phyloP scores from a whole-genome alignment of 2,113 vertebrate species.

The Pitta sordida region DNA sequence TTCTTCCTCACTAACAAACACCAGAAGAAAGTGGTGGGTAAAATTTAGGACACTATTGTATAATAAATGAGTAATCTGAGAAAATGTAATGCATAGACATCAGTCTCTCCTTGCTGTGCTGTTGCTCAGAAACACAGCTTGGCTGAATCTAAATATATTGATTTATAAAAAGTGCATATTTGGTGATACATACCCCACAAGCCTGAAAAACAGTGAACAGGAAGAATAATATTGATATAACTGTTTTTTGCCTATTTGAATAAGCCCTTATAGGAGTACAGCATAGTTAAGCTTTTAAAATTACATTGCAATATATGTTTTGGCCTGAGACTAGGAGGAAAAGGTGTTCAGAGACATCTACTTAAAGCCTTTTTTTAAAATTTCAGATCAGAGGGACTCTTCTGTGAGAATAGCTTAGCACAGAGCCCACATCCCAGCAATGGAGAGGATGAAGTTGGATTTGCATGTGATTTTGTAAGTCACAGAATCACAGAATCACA shows the following conservation, averaged over 20 bases:
- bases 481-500: no score
- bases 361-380: background rate
- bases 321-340: background rate
- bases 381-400: background rate
- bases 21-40: background rate
- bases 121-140: slow-evolving; percentile 61
- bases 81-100: slow-evolving; percentile 39
- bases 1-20: background rate
- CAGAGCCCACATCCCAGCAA: background rate
- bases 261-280: background rate
- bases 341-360: background rate
- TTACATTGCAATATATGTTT: background rate
- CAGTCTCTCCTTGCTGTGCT: slow-evolving; percentile 15
- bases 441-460: background rate
- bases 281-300: background rate
- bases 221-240: background rate
- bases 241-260: background rate
- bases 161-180: slow-evolving; percentile 44
- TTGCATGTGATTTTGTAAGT: background rate
- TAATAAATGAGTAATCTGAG: slow-evolving; percentile 61
- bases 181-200: background rate
- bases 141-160: slow-evolving; percentile 44
- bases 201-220: background rate
- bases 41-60: slow-evolving; percentile 48
- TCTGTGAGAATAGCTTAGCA: background rate